Percentiles rank a stretch among this genome's conserved stretches.
These are phyloP conservation scores for Cottus gobio DNA, from an alignment of 2,113 vertebrate genomes.

Conservation along the genomic window DNA sequence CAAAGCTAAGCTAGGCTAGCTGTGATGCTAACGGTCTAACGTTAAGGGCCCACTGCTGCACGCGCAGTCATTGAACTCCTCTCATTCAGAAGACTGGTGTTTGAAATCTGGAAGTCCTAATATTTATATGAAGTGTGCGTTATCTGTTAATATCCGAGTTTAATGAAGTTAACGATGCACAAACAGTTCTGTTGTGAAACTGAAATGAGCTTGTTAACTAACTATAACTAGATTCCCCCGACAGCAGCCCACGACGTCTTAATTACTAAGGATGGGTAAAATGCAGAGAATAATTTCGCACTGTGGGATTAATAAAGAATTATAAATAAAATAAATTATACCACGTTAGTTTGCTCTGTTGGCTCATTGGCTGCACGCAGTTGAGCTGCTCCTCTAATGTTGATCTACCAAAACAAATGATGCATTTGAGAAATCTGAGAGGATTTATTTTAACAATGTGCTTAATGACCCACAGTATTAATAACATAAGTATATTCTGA, in stretches of 20 bases:
- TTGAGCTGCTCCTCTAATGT: not conserved
- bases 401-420: not conserved
- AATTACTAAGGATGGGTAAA: no score
- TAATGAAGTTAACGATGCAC: not conserved
- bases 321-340: not conserved
- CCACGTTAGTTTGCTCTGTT: constrained; percentile 8
- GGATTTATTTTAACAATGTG: no score
- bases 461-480: not conserved
- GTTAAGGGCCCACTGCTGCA: constrained; percentile 45
- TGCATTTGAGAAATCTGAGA: not conserved
- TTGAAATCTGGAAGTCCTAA: rapidly evolving
- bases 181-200: not conserved
- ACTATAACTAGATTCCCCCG: no score
- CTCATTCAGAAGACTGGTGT: not conserved
- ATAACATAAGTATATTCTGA: not conserved
- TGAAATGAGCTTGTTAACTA: not conserved
- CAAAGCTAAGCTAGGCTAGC: constrained; percentile 38
- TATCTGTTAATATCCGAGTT: not conserved
- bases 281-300: no score
- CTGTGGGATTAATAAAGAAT: no score
- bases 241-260: no score
- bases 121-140: rapidly evolving
- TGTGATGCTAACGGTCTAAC: constrained; percentile 35
- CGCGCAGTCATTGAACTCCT: constrained; percentile 25
- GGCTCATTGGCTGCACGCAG: not conserved